Evolutionary conservation across 2,797 vertebrate genomes (phyloP), one percentile per base, ranked within the genome.

Genomic region (Melopsittacus undulatus): DNA sequence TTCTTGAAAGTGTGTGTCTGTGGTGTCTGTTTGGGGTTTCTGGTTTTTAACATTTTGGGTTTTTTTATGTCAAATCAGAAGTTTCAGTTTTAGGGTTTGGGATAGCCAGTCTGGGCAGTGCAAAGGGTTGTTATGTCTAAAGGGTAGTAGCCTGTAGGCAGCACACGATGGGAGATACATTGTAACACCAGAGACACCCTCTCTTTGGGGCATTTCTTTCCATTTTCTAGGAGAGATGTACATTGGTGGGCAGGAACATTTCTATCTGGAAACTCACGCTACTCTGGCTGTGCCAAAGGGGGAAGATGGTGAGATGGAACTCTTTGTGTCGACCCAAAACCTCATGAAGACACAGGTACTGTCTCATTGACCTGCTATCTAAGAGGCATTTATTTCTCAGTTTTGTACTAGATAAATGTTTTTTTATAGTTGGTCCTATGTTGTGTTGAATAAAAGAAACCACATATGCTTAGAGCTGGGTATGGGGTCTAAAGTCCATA

Each of bases 231-330:
- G 99, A 91, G 98, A 99, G 96, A 97, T 99, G 30, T 98, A 99
- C 92, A 95, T 99, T 0, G 99, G 99, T 18, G 99, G 99, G 36
- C 99, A 99, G 94, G 99, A 99, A 16, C 99, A 99, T 95, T 99
- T 99, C 96, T 99, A 99, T 92, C 95, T 99, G 98, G 99, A 99
- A 98, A 99, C 99, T 46, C 98, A 99, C 13, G 98, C 98, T 42
- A 98, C 98, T 11, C 93, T 99, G 51, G 99, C 99, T 22, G 97
- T 99, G 57, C 99, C 99, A 2, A 98, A 98, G 81, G 98, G 98
- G 17, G 99, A 99, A 84, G 98, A 98, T 8, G 99, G 98, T 12
- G 99, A 99, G 97, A 99, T 99, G 98, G 99, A 99, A 88, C 97
- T 99, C 56, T 99, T 99, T 57, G 98, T 98, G 27, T 99, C 99